phyloP scores from a whole-genome alignment of 2,797 vertebrate genomes.

The Arnoldichthys spilopterus region DNA sequence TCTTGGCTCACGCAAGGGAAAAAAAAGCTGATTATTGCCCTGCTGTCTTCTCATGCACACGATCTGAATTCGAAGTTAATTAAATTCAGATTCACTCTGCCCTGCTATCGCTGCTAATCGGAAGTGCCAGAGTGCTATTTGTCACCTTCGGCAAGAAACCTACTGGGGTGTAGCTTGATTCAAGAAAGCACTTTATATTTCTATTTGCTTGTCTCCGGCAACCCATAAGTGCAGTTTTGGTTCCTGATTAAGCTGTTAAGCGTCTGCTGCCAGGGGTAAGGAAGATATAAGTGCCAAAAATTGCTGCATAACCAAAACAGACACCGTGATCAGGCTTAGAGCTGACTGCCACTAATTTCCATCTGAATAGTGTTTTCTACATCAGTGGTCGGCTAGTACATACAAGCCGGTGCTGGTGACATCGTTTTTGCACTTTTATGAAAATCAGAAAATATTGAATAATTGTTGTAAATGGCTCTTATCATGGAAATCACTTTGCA shows the following conservation, averaged over 20 bases:
- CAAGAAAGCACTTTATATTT: constrained; percentile 42
- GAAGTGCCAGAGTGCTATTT: constrained; percentile 32
- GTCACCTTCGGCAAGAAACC: constrained; percentile 34
- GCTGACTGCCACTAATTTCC: neutral
- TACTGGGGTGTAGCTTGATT: constrained; percentile 16
- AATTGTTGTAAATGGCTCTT: no score
- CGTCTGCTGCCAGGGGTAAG: neutral
- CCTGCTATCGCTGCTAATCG: constrained; percentile 24
- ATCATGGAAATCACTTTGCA: no score
- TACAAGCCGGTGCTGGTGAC: no score
- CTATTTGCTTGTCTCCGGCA: constrained; percentile 23
- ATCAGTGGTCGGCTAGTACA: no score
- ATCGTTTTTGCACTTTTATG: no score
- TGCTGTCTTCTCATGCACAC: constrained; percentile 43
- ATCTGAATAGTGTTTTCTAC: no score
- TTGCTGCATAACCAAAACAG: neutral
- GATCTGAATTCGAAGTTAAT: constrained; percentile 38
- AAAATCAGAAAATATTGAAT: no score
- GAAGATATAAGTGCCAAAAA: neutral
- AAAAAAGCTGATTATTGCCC: constrained; percentile 36
- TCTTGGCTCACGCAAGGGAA: constrained; percentile 21
- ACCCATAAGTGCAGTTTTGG: constrained; percentile 9
- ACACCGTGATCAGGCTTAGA: neutral
- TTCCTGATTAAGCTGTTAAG: constrained; percentile 23
- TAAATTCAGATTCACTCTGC: constrained; percentile 44